Conservation (phyloP, 1,140 invertebrate species). For the Tetramorium simillimum region DNA sequence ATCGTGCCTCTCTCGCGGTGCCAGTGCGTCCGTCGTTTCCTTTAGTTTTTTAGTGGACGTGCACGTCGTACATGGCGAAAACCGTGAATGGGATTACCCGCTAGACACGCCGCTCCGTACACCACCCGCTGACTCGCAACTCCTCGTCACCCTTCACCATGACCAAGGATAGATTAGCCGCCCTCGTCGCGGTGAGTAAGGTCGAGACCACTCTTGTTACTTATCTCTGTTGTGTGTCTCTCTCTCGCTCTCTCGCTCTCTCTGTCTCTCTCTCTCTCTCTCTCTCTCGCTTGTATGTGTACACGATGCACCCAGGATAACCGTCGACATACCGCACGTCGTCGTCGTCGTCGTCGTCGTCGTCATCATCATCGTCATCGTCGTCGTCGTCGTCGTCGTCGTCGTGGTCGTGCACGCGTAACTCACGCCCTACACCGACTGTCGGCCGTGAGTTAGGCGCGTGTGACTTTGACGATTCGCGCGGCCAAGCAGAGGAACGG, state of each 20-base stretch:
- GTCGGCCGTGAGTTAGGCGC: conserved; percentile 5
- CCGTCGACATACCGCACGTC: neutral
- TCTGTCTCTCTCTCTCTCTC: conserved; percentile 21
- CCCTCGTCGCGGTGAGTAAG: conserved; percentile 95
- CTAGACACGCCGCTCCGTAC: conserved; percentile 79
- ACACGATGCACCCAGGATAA: neutral
- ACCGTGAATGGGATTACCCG: conserved; percentile 92
- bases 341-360: neutral
- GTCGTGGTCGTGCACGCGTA: neutral
- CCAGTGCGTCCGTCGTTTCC: conserved; percentile 86
- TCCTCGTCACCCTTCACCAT: conserved; percentile 88
- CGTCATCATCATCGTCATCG: neutral
- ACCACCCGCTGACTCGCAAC: conserved; percentile 80
- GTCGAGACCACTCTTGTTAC: neutral
- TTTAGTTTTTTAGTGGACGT: conserved; percentile 90
- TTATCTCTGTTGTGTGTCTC: neutral
- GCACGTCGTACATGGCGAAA: conserved; percentile 88
- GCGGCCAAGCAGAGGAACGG: neutral
- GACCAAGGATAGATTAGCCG: conserved; percentile 99
- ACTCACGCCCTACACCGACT: conserved; percentile 3
- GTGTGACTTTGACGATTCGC: neutral
- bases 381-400: too few species aligned
- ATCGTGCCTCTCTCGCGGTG: conserved; percentile 88
- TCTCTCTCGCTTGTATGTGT: neutral
- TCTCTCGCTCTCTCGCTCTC: too few species aligned